Evolutionary conservation across 2,797 vertebrate species (phyloP).

Genomic region (Eulemur rubriventer): DNA sequence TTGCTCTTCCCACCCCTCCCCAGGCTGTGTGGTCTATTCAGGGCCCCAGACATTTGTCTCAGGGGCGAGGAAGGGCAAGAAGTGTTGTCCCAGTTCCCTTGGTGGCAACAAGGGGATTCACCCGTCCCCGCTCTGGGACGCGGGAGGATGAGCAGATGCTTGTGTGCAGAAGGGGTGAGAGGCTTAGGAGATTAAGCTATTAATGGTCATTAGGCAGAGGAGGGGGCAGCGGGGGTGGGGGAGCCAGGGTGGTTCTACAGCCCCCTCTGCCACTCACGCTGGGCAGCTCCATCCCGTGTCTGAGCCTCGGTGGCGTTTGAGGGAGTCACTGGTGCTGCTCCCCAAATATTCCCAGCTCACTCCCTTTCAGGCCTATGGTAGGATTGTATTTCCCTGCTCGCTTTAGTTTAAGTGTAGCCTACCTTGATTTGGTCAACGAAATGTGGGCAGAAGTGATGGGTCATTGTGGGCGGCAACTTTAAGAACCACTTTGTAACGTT

Average conservation of each 20-base stretch:
- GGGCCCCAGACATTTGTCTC: not conserved
- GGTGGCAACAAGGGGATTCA: not conserved
- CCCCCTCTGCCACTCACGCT: not conserved
- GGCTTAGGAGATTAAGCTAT: conserved; percentile 56
- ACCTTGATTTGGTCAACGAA: not conserved
- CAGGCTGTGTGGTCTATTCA: not conserved
- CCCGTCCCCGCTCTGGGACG: not conserved
- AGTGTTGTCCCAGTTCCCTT: not conserved
- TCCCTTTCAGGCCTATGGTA: not conserved
- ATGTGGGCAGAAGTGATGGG: not conserved
- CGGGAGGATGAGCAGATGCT: not conserved
- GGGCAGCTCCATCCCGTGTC: not conserved
- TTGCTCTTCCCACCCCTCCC: not conserved
- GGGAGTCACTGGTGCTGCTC: not conserved
- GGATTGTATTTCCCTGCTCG: too few species aligned
- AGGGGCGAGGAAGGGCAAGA: not conserved
- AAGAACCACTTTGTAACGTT: not conserved
- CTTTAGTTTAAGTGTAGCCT: not conserved
- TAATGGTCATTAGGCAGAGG: not conserved
- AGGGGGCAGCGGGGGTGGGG: not conserved
- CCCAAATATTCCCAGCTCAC: not conserved
- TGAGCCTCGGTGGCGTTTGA: not conserved
- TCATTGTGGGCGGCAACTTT: not conserved
- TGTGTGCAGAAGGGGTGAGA: not conserved
- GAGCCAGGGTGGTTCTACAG: not conserved